Percentiles rank a stretch among this genome's conserved stretches.
Conservation (phyloP, 2,888 invertebrate genomes). For the Drosophila anomalata region DNA sequence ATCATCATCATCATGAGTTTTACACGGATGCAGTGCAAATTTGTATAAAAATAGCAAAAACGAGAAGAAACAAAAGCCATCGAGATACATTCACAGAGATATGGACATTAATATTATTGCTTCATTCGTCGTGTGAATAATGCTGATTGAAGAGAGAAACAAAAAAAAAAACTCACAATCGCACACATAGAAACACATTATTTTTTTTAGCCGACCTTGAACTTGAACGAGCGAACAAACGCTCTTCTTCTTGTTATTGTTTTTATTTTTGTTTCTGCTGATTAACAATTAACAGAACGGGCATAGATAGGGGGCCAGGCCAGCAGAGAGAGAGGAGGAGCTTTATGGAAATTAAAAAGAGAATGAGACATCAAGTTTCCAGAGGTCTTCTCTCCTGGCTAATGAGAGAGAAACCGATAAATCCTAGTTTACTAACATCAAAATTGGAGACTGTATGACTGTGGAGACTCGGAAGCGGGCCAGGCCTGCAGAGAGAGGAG, state of each 20-base stretch:
- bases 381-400: not conserved
- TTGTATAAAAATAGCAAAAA: slow-evolving; percentile 30
- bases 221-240: slow-evolving; percentile 61
- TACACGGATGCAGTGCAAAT: slow-evolving; percentile 38
- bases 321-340: not conserved
- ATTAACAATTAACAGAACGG: slow-evolving; percentile 57
- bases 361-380: not conserved
- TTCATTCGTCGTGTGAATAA: slow-evolving; percentile 28
- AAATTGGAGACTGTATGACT: not conserved
- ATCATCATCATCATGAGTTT: slow-evolving; percentile 9
- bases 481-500: no score
- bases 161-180: slow-evolving; percentile 18
- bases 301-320: slow-evolving; percentile 4
- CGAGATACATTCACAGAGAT: slow-evolving; percentile 33
- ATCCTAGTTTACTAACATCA: no score
- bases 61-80: slow-evolving; percentile 26
- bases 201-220: slow-evolving; percentile 65
- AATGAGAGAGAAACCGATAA: not conserved
- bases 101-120: slow-evolving; percentile 47
- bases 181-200: slow-evolving; percentile 47
- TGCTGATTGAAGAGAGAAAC: slow-evolving; percentile 38
- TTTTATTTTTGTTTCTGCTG: slow-evolving; percentile 26
- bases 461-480: not conserved
- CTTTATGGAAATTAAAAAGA: slow-evolving; percentile 18
- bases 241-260: slow-evolving; percentile 17